These are phyloP conservation scores for Crocidura indochinensis DNA, from an alignment of 2,797 vertebrate genomes.

Conservation along the genomic window DNA sequence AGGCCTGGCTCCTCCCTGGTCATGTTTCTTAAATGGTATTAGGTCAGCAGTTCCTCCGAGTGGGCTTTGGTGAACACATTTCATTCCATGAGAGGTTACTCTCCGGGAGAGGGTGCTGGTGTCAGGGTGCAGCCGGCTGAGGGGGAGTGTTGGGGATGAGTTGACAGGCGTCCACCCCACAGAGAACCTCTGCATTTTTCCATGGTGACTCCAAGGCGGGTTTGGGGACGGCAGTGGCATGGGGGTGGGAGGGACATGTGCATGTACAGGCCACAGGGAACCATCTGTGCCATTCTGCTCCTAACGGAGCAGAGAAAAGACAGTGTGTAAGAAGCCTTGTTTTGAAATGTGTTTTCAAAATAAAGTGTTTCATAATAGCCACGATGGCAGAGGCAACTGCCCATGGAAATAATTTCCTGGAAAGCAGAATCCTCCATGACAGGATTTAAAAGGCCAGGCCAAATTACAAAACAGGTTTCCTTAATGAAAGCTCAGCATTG, in stretches of 20 bases:
- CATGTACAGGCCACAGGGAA: constrained; percentile 51
- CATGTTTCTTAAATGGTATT: constrained; percentile 85
- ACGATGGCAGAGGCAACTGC: constrained; percentile 76
- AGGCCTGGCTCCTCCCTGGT: constrained; percentile 85
- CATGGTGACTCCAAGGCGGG: constrained; percentile 72
- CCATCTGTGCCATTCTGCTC: constrained; percentile 78
- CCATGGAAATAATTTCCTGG: constrained; percentile 81
- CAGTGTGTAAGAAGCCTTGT: constrained; percentile 75
- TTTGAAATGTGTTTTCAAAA: constrained; percentile 84
- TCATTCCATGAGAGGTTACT: constrained; percentile 86
- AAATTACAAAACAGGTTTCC: constrained; percentile 74
- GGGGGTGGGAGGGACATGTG: too few species aligned
- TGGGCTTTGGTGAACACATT: constrained; percentile 85
- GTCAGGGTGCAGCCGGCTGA: constrained; percentile 82
- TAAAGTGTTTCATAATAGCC: constrained; percentile 80
- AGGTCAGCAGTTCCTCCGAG: constrained; percentile 85
- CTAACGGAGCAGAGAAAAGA: constrained; percentile 70
- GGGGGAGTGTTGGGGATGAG: constrained; percentile 78
- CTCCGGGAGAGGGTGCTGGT: constrained; percentile 69
- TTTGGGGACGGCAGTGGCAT: constrained; percentile 73
- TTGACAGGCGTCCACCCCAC: constrained; percentile 62
- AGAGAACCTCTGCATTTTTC: constrained; percentile 75
- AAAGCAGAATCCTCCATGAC: constrained; percentile 80
- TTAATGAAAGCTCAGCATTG: constrained; percentile 39
- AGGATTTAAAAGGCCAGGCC: constrained; percentile 74